Evolutionary conservation across 23 tunicate species (phyloP), one percentile per base, ranked within the genome.

Genomic region (Trididemnum miniatum): DNA sequence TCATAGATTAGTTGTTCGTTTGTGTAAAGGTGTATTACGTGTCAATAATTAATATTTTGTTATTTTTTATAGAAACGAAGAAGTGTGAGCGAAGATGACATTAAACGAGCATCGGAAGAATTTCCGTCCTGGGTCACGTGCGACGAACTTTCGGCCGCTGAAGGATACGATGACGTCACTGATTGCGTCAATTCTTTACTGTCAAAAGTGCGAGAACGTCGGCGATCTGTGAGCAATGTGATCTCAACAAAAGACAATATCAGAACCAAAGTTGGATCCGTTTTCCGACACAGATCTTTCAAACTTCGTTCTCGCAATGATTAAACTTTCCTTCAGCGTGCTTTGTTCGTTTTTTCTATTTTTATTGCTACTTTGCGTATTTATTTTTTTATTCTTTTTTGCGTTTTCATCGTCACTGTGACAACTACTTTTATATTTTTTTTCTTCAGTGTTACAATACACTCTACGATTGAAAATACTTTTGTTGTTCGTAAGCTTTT

Each of bases 121-220:
- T 51, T 66, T 23, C 86, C 65, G 0, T 3, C 60, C 22, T 40
- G 76, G 60, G 78, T 82, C 44, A 25, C 76, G 3, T 82, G 65
- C 49, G 50, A 51, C 7, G 79, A 82, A 35, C 28, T 82, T 30
- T 82, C 86, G 22, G 86, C 86, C 1, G 86, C 86, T 23, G 86
- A 82, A 50, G 86, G 78, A 9, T 82, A 33, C 33, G 86, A 82
- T n/a, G 79, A 69, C 9, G 86, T 82, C 22, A 9, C 12, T 2
- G 35, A 51, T 27, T 44, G 67, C 31, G 23, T 82, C 0, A 51
- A 82, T 33, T 50, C 9, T 20, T 60, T 82, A 3, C 1, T 82
- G 0, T 30, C 79, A 15, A 82, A 82, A 51, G 50, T 71, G 31
- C 44, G 60, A 33, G 36, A 69, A 31, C 20, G 34, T 31, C 39